Percentiles rank a stretch among this genome's conserved stretches.
Evolutionary conservation across 1,140 invertebrate genomes (phyloP).

Genomic region (Druon quercuslanigerum): DNA sequence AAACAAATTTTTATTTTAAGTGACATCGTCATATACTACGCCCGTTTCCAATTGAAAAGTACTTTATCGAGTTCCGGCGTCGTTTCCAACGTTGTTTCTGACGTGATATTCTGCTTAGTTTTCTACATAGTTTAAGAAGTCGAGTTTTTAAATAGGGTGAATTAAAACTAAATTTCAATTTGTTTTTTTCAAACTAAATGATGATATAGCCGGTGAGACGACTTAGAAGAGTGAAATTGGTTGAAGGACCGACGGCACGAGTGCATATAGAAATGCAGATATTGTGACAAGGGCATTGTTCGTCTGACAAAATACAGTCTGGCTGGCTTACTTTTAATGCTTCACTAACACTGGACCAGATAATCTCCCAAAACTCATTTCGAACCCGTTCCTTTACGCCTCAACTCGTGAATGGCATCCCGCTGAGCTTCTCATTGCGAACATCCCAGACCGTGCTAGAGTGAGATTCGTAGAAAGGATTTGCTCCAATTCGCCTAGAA

Average conservation of each 20-base stretch:
- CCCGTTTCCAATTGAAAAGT: no score
- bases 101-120: no score
- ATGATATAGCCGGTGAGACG: not conserved
- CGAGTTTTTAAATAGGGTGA: no score
- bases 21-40: no score
- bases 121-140: no score
- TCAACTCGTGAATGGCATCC: slow-evolving; percentile 59
- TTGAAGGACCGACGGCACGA: not conserved
- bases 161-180: not conserved
- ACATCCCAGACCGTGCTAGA: slow-evolving; percentile 49
- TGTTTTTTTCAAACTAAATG: not conserved
- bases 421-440: slow-evolving; percentile 53
- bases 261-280: slow-evolving; percentile 42
- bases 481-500: slow-evolving; percentile 58
- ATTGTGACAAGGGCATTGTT: slow-evolving; percentile 64
- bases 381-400: slow-evolving; percentile 61
- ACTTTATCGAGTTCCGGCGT: no score
- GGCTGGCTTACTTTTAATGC: slow-evolving; percentile 57
- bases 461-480: slow-evolving; percentile 56
- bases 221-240: slow-evolving; percentile 16
- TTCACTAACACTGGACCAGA: slow-evolving; percentile 53
- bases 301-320: slow-evolving; percentile 53
- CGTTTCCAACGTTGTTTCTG: no score
- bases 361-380: slow-evolving; percentile 63
- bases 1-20: no score